Base-by-base conservation (phyloP, 1,140 invertebrate genomes). In the Listronotus bonariensis region DNA sequence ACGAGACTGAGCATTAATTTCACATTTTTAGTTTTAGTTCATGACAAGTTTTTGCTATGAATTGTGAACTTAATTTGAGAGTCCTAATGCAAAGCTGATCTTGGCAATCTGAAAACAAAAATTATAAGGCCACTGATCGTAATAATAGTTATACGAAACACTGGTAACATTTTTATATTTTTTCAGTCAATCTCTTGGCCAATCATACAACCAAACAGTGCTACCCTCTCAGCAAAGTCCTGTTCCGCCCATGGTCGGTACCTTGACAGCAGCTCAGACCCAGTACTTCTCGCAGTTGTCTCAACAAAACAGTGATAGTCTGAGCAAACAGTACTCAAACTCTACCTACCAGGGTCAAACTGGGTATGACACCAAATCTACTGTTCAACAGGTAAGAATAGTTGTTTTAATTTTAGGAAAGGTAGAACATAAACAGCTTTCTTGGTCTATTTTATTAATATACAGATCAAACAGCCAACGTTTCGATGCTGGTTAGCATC, bases 241-340 rank as follows among this genome's bases (percentile, higher is more conserved):
- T 0, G 72, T 74, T 38, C 63, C 63, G 26, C 71, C 72, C 11
- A 72, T 77, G 62, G 75, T 75, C 14, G 75, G 76, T 17, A 81
- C 78, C 26, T 72, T 89, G 70, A 88, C 85, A 40, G 85, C 88
- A 32, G 88, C 88, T 45, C 88, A 89, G 75, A 84, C 87, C 45
- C 88, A 90, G 78, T 90, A 89, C 74, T 81, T 89, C 11, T 86
- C 84, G n/a, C 82, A 83, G 69, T 34, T 69, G 15, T 87, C 88
- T 78, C 85, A 77, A 77, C 84, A 74, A 79, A 80, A 79, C 81
- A 80, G 74, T 58, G 76, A 76, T 36, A 71, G 62, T 41, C 52
- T 76, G 18, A 73, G 68, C 56, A 71, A 73, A 45, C 58, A 56
- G 66, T 70, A 70, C 18, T 15, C 52, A 2, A 56, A 31, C 34